Conservation (phyloP, 37 sponge, comb jelly and placozoan genomes). For the Amphimedon queenslandica region DNA sequence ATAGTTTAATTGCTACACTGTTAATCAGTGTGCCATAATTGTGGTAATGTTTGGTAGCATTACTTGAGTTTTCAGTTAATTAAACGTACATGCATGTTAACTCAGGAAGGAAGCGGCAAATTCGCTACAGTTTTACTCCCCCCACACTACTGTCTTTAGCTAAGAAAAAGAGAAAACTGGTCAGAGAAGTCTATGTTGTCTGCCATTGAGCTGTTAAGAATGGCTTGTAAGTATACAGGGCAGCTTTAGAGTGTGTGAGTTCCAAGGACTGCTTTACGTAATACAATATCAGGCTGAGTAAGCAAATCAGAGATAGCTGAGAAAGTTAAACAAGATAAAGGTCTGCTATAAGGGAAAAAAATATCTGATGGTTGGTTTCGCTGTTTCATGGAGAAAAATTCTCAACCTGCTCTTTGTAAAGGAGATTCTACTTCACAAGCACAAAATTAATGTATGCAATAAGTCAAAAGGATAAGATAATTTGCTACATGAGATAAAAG, state of each 20-base stretch:
- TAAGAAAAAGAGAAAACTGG: slow-evolving; percentile 20
- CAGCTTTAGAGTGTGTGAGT: slow-evolving; percentile 8
- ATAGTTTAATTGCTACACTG: too few species aligned
- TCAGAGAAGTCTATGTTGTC: slow-evolving; percentile 8
- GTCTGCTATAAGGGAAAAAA: neutral
- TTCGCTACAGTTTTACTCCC: neutral
- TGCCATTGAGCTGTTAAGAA: slow-evolving; percentile 2
- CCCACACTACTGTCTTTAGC: neutral
- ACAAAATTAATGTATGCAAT: neutral
- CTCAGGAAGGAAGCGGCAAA: neutral
- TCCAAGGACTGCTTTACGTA: slow-evolving; percentile 3
- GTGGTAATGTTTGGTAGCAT: too few species aligned
- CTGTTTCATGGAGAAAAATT: slow-evolving; percentile 1
- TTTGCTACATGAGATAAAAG: too few species aligned
- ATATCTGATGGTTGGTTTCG: slow-evolving; percentile 11
- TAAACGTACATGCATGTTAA: too few species aligned
- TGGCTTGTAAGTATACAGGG: neutral
- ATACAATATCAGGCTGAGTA: neutral
- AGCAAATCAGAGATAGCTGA: neutral
- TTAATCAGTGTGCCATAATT: too few species aligned
- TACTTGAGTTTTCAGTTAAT: too few species aligned
- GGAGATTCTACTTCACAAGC: slow-evolving; percentile 3
- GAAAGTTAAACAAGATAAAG: neutral
- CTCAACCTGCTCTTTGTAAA: neutral
- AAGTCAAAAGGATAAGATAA: too few species aligned